A percentile compares a stretch with the other conserved stretches of the same genome.
Evolutionary conservation across 2,797 vertebrate species (phyloP).

Genomic region (Aplochiton taeniatus): DNA sequence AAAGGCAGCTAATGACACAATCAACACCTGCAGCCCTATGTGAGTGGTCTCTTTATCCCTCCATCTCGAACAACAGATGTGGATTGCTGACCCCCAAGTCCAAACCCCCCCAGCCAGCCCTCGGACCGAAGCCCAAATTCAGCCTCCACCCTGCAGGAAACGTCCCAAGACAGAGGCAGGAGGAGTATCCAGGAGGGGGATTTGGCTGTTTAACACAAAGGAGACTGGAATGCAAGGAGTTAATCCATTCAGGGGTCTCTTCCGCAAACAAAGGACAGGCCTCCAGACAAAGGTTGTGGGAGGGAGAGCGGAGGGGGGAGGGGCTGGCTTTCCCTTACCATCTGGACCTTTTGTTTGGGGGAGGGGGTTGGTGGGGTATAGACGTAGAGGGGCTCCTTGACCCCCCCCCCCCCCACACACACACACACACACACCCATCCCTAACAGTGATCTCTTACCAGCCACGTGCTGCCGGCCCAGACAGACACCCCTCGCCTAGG

Average conservation of each 20-base stretch:
- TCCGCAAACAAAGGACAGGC: conserved; percentile 81
- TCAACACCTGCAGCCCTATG: conserved; percentile 73
- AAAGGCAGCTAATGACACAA: conserved; percentile 73
- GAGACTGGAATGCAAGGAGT: conserved; percentile 81
- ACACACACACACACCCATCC: too few relatives aligned
- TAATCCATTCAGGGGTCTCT: conserved; percentile 80
- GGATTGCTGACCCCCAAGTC: conserved; percentile 66
- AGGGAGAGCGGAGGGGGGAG: conserved; percentile 43
- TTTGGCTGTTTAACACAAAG: conserved; percentile 84
- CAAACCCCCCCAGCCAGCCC: conserved; percentile 24
- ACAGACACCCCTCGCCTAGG: conserved; percentile 68
- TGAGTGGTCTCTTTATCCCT: conserved; percentile 66
- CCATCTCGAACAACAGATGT: conserved; percentile 72
- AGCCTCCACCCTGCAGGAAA: conserved; percentile 64
- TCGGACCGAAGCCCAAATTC: conserved; percentile 32
- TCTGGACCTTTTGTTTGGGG: conserved; percentile 83
- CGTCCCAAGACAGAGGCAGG: conserved; percentile 47
- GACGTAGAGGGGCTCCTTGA: conserved; percentile 30
- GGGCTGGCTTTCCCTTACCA: conserved; percentile 77
- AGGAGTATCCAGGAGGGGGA: conserved; percentile 55
- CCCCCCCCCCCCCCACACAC: conserved; percentile 31
- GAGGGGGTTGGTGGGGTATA: conserved; percentile 48
- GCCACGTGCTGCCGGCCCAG: conserved; percentile 73
- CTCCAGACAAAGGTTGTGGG: conserved; percentile 81
- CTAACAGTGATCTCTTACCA: conserved; percentile 16